Percentiles rank a stretch among this genome's conserved stretches.
Conservation (phyloP, 2,888 invertebrate species). For the Camponotus fellah region DNA sequence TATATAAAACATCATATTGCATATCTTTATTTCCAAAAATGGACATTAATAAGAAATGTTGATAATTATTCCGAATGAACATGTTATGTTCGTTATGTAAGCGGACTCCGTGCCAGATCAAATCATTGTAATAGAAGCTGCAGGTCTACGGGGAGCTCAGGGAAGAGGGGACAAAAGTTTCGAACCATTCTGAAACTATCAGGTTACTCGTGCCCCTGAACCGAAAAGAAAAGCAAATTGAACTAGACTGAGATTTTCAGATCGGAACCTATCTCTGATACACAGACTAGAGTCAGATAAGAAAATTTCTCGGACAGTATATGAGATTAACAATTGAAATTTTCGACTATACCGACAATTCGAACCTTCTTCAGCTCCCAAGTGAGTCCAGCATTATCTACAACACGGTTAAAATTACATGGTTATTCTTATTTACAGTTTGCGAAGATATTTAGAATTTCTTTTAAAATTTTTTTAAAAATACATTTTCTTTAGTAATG, state of each 20-base stretch:
- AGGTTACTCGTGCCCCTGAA: slow-evolving; percentile 61
- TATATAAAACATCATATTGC: background rate
- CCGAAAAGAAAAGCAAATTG: slow-evolving; percentile 68
- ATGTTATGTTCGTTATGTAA: slow-evolving; percentile 12
- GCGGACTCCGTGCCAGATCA: slow-evolving; percentile 59
- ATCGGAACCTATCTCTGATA: slow-evolving; percentile 54
- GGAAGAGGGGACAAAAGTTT: slow-evolving; percentile 43
- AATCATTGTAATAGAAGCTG: slow-evolving; percentile 61
- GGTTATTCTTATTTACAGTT: slow-evolving; percentile 14
- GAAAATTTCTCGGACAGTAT: slow-evolving; percentile 44
- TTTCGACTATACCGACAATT: slow-evolving; percentile 12
- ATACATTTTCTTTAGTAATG: background rate
- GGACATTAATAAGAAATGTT: slow-evolving; percentile 5
- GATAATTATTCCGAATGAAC: slow-evolving; percentile 4
- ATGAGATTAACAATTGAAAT: slow-evolving; percentile 46
- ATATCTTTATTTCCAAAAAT: background rate
- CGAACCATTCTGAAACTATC: slow-evolving; percentile 63
- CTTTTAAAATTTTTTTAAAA: slow-evolving; percentile 21
- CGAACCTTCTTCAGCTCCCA: slow-evolving; percentile 22
- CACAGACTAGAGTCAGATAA: slow-evolving; percentile 37
- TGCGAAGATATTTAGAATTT: background rate
- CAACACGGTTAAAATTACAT: background rate
- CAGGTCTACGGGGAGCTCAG: slow-evolving; percentile 47
- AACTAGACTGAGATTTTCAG: slow-evolving; percentile 67
- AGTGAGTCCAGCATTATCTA: slow-evolving; percentile 15